Evolutionary conservation across 2,797 vertebrate genomes (phyloP).

Genomic region (Lophotriccus pileatus): DNA sequence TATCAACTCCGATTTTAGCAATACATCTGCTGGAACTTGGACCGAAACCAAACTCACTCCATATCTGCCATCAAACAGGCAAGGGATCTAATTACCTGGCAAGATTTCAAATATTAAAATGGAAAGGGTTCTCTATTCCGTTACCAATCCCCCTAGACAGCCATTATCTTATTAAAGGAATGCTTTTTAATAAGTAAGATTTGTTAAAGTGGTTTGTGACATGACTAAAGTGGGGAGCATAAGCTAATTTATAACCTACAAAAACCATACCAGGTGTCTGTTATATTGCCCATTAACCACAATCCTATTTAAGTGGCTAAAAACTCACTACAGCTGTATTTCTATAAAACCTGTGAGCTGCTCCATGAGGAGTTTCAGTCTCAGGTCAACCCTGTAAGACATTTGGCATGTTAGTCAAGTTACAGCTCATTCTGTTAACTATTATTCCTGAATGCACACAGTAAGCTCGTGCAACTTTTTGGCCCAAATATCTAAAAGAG

Average conservation of each 20-base stretch:
- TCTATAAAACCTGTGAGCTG: not conserved
- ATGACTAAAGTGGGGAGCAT: not conserved
- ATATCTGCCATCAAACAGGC: slow-evolving; percentile 39
- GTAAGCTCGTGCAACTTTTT: not conserved
- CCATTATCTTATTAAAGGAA: slow-evolving; percentile 42
- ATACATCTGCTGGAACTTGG: slow-evolving; percentile 29
- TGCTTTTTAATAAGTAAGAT: slow-evolving; percentile 25
- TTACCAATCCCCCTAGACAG: slow-evolving; percentile 22
- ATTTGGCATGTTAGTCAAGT: not conserved
- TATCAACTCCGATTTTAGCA: slow-evolving; percentile 18
- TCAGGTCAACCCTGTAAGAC: not conserved
- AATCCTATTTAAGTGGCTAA: not conserved
- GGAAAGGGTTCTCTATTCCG: not conserved
- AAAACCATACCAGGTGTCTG: slow-evolving; percentile 11
- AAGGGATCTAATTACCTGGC: slow-evolving; percentile 31
- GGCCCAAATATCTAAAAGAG: not conserved
- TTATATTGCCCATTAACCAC: not conserved
- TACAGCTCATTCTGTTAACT: not conserved
- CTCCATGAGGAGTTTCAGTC: slow-evolving; percentile 14
- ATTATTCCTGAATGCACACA: not conserved
- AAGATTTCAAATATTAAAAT: slow-evolving; percentile 16
- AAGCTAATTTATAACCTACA: slow-evolving; percentile 11
- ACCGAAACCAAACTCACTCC: slow-evolving; percentile 1
- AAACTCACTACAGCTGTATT: not conserved
- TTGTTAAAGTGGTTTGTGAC: slow-evolving; percentile 42